phyloP scores from a whole-genome alignment of 2,797 vertebrate genomes.

The Salmo trutta region DNA sequence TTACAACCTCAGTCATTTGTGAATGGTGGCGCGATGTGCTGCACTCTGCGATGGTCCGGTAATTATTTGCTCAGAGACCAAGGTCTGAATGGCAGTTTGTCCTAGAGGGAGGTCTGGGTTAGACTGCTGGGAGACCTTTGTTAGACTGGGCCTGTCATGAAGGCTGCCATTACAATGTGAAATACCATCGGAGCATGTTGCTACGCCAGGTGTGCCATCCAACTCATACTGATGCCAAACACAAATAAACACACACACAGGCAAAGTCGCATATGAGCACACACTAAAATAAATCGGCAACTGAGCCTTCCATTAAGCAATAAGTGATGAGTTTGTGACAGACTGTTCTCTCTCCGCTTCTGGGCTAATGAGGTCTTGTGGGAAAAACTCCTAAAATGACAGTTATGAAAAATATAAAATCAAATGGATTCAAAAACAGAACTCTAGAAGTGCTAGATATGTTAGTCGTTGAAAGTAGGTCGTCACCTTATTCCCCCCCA shows the following conservation, averaged over 20 bases:
- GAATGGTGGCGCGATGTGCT: conserved; percentile 39
- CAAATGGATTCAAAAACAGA: no score
- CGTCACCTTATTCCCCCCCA: no score
- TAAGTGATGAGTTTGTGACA: neutral
- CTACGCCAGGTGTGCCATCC: neutral
- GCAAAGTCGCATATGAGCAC: neutral
- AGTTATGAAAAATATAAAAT: no score
- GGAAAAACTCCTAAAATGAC: no score
- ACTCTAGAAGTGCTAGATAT: no score
- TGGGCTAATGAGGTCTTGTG: no score
- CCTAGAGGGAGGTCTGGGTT: conserved; percentile 32
- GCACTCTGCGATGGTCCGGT: conserved; percentile 46
- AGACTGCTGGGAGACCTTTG: conserved; percentile 4
- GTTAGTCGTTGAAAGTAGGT: no score
- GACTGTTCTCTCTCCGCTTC: no score
- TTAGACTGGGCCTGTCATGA: conserved; percentile 21
- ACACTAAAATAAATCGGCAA: conserved; percentile 1
- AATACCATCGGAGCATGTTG: conserved; percentile 24
- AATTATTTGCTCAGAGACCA: conserved; percentile 62
- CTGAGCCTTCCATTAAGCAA: neutral
- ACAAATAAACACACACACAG: neutral
- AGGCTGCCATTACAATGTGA: conserved; percentile 45
- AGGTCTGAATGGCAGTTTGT: conserved; percentile 20
- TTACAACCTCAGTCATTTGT: conserved; percentile 64
- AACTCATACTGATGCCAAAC: neutral